These are phyloP conservation scores for Yoshiicerus persimilis DNA, from an alignment of 1,140 invertebrate species.

Conservation along the genomic window DNA sequence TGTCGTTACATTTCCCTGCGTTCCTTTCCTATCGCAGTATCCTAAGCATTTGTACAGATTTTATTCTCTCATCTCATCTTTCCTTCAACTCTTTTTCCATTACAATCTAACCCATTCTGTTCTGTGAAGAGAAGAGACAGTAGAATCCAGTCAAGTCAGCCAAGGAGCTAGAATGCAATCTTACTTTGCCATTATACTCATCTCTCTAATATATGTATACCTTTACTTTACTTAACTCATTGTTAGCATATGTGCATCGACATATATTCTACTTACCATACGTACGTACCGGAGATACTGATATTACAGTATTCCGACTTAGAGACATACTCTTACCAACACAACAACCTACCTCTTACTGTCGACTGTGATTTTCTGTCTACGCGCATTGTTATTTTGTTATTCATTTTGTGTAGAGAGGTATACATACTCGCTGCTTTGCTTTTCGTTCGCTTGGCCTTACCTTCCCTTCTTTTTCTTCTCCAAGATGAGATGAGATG, in stretches of 20 bases:
- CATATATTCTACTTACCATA: neutral
- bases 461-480: slow-evolving; percentile 9
- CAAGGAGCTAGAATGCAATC: neutral
- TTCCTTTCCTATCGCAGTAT: neutral
- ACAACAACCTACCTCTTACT: neutral
- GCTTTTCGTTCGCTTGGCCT: neutral
- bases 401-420: neutral
- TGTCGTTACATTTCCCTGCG: neutral
- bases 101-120: neutral
- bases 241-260: neutral
- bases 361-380: slow-evolving; percentile 20
- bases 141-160: neutral
- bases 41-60: neutral
- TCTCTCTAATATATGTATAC: neutral
- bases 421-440: neutral
- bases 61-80: slow-evolving; percentile 14
- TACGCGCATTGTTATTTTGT: slow-evolving; percentile 24
- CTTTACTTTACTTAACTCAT: neutral
- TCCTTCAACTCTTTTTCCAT: slow-evolving; percentile 12
- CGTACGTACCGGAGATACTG: neutral
- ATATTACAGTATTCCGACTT: neutral
- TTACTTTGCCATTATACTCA: neutral
- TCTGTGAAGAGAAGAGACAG: neutral
- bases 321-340: neutral
- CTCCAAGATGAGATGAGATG: slow-evolving; percentile 14